Base-by-base conservation (phyloP, 2,888 invertebrate species). In the Rhorus exstirpatorius region DNA sequence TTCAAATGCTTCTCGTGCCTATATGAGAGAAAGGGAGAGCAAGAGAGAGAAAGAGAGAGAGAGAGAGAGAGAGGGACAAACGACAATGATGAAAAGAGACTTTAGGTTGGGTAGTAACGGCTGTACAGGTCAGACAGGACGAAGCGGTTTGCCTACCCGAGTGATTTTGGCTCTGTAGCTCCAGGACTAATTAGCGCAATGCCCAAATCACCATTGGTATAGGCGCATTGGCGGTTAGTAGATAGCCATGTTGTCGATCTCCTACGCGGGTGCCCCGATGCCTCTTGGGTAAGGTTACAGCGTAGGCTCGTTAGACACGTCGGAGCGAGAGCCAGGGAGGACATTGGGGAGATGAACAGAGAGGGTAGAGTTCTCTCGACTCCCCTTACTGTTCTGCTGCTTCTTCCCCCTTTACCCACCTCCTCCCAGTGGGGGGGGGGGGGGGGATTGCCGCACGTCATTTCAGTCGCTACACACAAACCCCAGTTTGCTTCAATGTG, bases 181-280 rank as follows among this genome's bases (percentile, higher is more conserved):
- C 86, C 86, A 77, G 80, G 10, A 87, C 87, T 92, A 92, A 92
- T 92, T 92, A 92, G 91, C 88, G 86, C 88, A 87, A 84, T 86
- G 86, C 86, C 88, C 90, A 90, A 92, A 91, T 92, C 89, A 90
- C 88, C 86, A 82, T 74, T 74, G 84, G 87, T 86, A 84, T 24
- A 19, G 58, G 17, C 19, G 87, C 87, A 88, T 89, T 85, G 88
- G 88, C 72, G 85, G 86, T 86, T 87, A 87, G 88, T 87, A 88
- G 89, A 88, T 89, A 88, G 86, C 85, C 84, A 85, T 86, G 87
- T 83, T 85, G 88, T 85, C 53, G 68, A 75, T 44, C 79, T 77
- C 60, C 89, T 90, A n/a, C n/a, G 89, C 87, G 89, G 90, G 89
- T 88, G 89, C 88, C 89, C 86, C 84, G 89, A 89, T 90, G 86